Evolutionary conservation across 2,797 vertebrate genomes (phyloP), one percentile per base, ranked within the genome.

Genomic region (Myoxocephalus aenaeus): DNA sequence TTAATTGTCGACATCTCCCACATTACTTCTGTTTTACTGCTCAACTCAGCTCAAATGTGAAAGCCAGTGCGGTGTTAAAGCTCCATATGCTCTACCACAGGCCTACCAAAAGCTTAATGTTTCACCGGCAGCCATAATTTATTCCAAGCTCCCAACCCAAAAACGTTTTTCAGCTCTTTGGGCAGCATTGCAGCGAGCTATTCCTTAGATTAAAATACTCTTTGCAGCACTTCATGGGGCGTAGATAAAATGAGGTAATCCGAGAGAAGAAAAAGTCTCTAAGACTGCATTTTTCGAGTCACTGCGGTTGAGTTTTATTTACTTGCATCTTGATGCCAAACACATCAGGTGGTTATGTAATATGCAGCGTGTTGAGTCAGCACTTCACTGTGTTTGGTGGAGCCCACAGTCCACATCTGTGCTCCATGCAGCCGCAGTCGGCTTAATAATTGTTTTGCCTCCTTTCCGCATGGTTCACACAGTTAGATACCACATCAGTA

Each of bases 261-360:
- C 25, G 14, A n/a, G 44, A 27, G 65, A 67, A 32, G 32, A 27
- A 40, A 80, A 54, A 18, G 42, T 29, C 64, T 77, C 44, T 8
- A 22, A 79, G 70, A 65, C 66, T 61, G 67, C 54, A n/a, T 73
- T 85, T 81, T 64, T 36, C 0, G 0, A 70, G 63, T 38, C 54
- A 5, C 58, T 65, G 77, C 75, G 9, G 73, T 20, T 84, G 27
- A 11, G 2, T 77, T 79, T 78, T 81, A 81, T 83, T 83, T 79
- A 73, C 67, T 44, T 54, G 17, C 61, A 20, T 70, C 75, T 66
- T 7, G 1, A 32, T 65, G 68, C 80, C 78, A 85, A 81, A 75
- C 53, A 34, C 75, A 73, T 77, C 50, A 51, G 65, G 64, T 44
- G 69, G 54, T 86, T 75, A 77, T 82, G 80, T 80, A 58, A 86